Evolutionary conservation across 2,797 vertebrate genomes (phyloP).

Genomic region (Falco novaeseelandiae): DNA sequence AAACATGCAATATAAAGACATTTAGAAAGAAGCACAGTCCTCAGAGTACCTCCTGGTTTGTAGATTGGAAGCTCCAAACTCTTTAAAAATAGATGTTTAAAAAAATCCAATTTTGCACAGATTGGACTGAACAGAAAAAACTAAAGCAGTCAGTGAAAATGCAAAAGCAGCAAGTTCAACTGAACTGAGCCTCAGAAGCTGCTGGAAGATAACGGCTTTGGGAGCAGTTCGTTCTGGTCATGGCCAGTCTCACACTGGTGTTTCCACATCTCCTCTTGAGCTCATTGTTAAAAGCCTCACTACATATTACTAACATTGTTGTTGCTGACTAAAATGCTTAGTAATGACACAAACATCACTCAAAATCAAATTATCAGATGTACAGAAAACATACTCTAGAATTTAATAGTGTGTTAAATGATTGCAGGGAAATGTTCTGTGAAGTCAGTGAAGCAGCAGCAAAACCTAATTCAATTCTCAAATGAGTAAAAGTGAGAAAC

Average conservation of each 20-base stretch:
- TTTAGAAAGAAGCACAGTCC: background rate
- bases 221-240: slow-evolving; percentile 50
- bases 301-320: slow-evolving; percentile 59
- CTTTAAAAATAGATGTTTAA: background rate
- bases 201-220: slow-evolving; percentile 42
- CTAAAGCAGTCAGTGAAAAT: slow-evolving; percentile 13
- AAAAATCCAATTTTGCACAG: slow-evolving; percentile 17
- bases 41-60: background rate
- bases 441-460: slow-evolving; percentile 79
- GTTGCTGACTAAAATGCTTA: slow-evolving; percentile 80
- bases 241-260: background rate
- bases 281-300: slow-evolving; percentile 59
- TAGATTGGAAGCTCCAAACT: background rate
- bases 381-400: slow-evolving; percentile 77
- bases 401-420: slow-evolving; percentile 85
- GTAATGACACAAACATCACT: slow-evolving; percentile 86
- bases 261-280: slow-evolving; percentile 51
- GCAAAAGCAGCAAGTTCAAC: slow-evolving; percentile 45
- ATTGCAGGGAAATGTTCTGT: slow-evolving; percentile 83
- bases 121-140: slow-evolving; percentile 46
- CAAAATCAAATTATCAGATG: slow-evolving; percentile 87
- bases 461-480: slow-evolving; percentile 81
- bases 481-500: slow-evolving; percentile 77
- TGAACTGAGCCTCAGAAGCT: slow-evolving; percentile 52
- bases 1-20: background rate